phyloP scores from a whole-genome alignment of 2,113 vertebrate genomes.

The Scolopax mira region DNA sequence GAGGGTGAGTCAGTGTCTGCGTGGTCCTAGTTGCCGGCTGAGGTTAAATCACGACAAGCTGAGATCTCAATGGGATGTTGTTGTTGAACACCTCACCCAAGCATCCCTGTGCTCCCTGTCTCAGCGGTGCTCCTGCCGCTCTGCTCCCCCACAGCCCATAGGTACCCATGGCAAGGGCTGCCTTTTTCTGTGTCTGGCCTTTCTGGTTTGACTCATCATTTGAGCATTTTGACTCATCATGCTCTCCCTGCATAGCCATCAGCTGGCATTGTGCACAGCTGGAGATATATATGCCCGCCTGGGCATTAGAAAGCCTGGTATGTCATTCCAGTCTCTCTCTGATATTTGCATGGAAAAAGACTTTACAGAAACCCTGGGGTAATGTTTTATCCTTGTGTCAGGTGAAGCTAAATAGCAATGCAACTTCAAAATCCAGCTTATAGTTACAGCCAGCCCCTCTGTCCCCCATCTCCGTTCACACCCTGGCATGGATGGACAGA shows the following conservation, averaged over 20 bases:
- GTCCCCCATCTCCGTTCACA: not conserved
- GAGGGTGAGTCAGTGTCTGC: not conserved
- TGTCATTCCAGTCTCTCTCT: not conserved
- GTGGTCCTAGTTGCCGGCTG: not conserved
- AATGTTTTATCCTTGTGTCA: not conserved
- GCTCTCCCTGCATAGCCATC: not conserved
- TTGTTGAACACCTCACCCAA: not conserved
- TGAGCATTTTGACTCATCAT: too few relatives aligned
- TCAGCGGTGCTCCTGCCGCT: not conserved
- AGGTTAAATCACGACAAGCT: not conserved
- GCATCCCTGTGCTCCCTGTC: not conserved
- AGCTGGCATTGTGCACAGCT: not conserved
- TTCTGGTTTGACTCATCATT: not conserved
- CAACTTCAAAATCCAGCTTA: not conserved
- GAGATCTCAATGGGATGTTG: not conserved
- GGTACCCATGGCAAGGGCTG: fast-evolving
- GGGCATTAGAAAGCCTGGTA: not conserved
- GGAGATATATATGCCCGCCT: not conserved
- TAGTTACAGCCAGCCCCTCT: not conserved
- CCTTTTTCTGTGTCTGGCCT: not conserved
- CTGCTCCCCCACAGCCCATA: not conserved
- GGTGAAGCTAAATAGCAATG: not conserved
- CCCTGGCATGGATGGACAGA: not conserved
- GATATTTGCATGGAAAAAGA: not conserved
- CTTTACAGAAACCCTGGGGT: not conserved